Conservation (phyloP, 1,140 invertebrate genomes). For the Tetragonula clypearis region DNA sequence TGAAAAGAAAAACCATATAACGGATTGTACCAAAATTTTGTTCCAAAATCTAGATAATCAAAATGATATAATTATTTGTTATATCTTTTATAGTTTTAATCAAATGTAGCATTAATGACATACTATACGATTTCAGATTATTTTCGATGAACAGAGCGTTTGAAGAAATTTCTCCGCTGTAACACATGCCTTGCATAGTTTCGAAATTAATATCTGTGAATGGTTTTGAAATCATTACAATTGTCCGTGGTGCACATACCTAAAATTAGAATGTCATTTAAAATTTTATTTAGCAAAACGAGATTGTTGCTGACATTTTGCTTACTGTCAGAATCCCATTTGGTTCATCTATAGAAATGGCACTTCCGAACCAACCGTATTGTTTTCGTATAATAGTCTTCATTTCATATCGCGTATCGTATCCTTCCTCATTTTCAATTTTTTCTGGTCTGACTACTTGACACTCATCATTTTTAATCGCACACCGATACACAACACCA, state of each 20-base stretch:
- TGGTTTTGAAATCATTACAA: slow-evolving; percentile 52
- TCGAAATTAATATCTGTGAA: not conserved
- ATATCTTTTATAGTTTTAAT: not conserved
- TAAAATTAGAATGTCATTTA: slow-evolving; percentile 34
- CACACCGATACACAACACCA: slow-evolving; percentile 68
- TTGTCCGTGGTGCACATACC: slow-evolving; percentile 69
- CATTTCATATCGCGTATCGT: slow-evolving; percentile 25
- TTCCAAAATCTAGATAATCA: slow-evolving; percentile 50
- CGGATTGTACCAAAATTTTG: slow-evolving; percentile 64
- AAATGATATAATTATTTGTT: slow-evolving; percentile 19
- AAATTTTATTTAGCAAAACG: not conserved
- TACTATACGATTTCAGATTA: slow-evolving; percentile 53
- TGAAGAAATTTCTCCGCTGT: slow-evolving; percentile 42
- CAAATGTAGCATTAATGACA: not conserved
- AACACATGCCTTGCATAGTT: slow-evolving; percentile 71
- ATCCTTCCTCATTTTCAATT: slow-evolving; percentile 36
- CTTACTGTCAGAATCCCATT: slow-evolving; percentile 60
- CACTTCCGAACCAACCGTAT: slow-evolving; percentile 69
- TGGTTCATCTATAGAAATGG: slow-evolving; percentile 58
- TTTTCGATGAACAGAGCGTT: slow-evolving; percentile 40
- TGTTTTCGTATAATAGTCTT: slow-evolving; percentile 43
- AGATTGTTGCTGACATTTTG: not conserved
- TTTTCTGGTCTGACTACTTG: slow-evolving; percentile 22
- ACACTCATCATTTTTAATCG: slow-evolving; percentile 19
- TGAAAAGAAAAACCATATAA: slow-evolving; percentile 67